phyloP scores from a whole-genome alignment of 2,888 invertebrate species.

The Iselma pallidipennis region DNA sequence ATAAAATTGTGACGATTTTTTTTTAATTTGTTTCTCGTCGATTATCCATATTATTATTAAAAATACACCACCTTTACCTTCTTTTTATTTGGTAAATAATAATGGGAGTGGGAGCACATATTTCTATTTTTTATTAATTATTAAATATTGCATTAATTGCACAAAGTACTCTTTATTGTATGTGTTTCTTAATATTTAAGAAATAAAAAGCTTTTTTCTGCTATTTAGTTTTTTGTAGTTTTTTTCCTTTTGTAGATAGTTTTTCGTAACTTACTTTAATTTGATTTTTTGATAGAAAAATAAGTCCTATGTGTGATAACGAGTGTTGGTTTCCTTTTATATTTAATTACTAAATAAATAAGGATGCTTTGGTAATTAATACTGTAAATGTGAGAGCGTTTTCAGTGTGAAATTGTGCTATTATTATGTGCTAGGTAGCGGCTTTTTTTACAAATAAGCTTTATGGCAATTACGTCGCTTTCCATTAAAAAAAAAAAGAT shows the following conservation, averaged over 20 bases:
- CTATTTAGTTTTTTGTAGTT: conserved; percentile 33
- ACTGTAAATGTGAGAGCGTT: conserved; percentile 4
- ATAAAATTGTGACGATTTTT: conserved; percentile 5
- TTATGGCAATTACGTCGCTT: conserved; percentile 18
- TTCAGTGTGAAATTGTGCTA: conserved; percentile 20
- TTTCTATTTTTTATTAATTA: conserved; percentile 31
- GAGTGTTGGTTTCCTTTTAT: conserved; percentile 8
- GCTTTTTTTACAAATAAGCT: conserved; percentile 21
- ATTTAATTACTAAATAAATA: conserved; percentile 14
- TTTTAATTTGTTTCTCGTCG: conserved; percentile 7
- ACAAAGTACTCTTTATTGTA: conserved; percentile 48
- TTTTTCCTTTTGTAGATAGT: conserved; percentile 27
- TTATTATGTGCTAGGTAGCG: conserved; percentile 25
- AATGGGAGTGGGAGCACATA: conserved; percentile 39
- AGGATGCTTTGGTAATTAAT: conserved; percentile 5
- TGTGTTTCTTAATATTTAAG: conserved; percentile 47
- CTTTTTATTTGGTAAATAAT: conserved; percentile 30
- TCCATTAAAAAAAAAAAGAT: background rate
- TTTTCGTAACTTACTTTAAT: background rate
- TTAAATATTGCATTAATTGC: conserved; percentile 39
- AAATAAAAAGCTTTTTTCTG: conserved; percentile 51
- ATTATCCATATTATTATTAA: background rate
- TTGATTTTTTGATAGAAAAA: conserved; percentile 8
- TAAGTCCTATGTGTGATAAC: conserved; percentile 24
- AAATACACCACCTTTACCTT: conserved; percentile 23